phyloP scores from a whole-genome alignment of 2,113 vertebrate genomes.

The Physeter macrocephalus region DNA sequence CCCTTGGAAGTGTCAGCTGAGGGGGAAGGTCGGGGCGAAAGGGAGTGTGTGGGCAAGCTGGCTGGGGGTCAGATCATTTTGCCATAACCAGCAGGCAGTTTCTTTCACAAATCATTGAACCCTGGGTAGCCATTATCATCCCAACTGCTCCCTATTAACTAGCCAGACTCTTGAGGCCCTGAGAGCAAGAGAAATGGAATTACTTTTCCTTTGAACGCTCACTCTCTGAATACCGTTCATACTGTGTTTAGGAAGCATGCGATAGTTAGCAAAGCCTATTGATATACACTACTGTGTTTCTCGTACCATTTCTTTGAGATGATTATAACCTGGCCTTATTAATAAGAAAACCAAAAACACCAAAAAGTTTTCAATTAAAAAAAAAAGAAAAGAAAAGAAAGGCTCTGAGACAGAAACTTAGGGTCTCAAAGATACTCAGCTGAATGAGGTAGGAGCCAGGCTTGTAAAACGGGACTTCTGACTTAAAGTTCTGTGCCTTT shows the following conservation, averaged over 20 bases:
- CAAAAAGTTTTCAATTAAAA: not conserved
- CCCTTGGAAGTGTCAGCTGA: not conserved
- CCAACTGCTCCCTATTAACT: conserved; percentile 24
- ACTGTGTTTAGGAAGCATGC: not conserved
- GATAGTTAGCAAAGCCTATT: not conserved
- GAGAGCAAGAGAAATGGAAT: not conserved
- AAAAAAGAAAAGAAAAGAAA: not conserved
- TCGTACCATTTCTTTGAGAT: not conserved
- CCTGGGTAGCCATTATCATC: conserved; percentile 27
- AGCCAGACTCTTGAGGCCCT: not conserved
- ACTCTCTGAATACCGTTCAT: not conserved
- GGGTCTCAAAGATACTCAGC: not conserved
- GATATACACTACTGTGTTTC: not conserved
- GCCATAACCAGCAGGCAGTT: conserved; percentile 56
- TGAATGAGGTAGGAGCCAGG: not conserved
- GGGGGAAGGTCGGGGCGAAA: not conserved
- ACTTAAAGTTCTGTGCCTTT: not conserved
- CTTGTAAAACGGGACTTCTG: not conserved
- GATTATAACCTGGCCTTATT: not conserved
- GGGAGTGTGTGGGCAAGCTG: not conserved
- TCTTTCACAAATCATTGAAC: conserved; percentile 26
- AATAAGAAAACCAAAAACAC: not conserved
- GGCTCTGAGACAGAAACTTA: not conserved
- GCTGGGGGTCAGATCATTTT: conserved; percentile 41
- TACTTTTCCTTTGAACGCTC: not conserved